Evolutionary conservation across 2,113 vertebrate genomes (phyloP), one percentile per base, ranked within the genome.

Genomic region (Elachura formosa): DNA sequence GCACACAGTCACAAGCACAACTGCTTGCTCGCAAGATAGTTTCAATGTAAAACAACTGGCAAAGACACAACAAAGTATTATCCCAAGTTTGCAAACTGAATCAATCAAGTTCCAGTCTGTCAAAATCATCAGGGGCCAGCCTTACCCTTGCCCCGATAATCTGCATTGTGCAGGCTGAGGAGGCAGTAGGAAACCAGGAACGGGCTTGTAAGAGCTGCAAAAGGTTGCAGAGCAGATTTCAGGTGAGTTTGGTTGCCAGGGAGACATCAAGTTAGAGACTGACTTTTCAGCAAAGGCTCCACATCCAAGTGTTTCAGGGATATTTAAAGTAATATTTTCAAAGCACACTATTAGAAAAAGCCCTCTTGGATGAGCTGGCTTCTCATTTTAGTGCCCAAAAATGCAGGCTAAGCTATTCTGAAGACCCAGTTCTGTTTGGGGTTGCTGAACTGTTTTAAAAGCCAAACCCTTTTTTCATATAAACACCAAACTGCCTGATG

Each of bases 401-500:
- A 58, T 80, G 58, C 67, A 87, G 81, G 51, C 52, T 94, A 84
- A 91, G 71, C 81, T 85, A 9, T 76, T 93, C 63, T 51, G 58
- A 83, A 87, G 59, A 58, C 41, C 36, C 76, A 49, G 29, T 33
- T 93, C 58, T 94, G 86, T 87, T 88, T 96, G 86, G 71, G 52
- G 34, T 51, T 84, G 72, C 72, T 90, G 63, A 90, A 66, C 68
- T 84, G 31, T 84, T 94, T 92, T 55, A 69, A 93, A 93, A 93
- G 82, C 90, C 88, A 94, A 96, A 62, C 89, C 66, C 69, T 90
- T 92, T 94, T 89, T 94, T 91, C 81, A 55, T 93, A 92, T 95
- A 96, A 94, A 96, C 89, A 96, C 62, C 67, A 86, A 93, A 93
- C 67, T 88, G 84, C 51, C 89, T 96, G 81, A 87, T 95, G 94